These are phyloP conservation scores for Cynopterus sphinx DNA, from an alignment of 2,797 vertebrate genomes.

Conservation along the genomic window DNA sequence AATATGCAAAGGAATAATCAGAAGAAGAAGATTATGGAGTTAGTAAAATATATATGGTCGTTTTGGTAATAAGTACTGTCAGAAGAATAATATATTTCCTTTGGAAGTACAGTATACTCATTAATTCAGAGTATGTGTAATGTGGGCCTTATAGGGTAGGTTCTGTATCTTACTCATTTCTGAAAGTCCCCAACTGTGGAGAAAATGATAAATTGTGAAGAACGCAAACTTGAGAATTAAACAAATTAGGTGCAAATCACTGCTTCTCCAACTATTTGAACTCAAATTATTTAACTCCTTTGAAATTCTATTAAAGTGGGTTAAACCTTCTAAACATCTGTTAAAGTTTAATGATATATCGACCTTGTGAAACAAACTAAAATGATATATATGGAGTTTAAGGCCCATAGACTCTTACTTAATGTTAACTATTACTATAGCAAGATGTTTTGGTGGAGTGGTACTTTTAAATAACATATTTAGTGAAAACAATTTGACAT, in stretches of 20 bases:
- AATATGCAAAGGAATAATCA: not conserved
- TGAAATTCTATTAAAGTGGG: not conserved
- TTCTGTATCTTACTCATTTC: not conserved
- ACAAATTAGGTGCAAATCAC: not conserved
- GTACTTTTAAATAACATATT: not conserved
- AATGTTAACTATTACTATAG: not conserved
- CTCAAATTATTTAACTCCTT: not conserved
- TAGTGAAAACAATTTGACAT: not conserved
- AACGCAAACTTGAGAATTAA: not conserved
- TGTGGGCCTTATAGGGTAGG: too few relatives aligned
- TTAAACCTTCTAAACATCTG: not conserved
- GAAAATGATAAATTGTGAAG: not conserved
- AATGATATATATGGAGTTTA: not conserved
- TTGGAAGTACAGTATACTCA: not conserved
- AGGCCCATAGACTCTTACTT: not conserved
- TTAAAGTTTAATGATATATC: not conserved
- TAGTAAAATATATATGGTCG: not conserved
- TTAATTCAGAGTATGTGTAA: not conserved
- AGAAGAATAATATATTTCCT: not conserved
- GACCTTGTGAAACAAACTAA: not conserved
- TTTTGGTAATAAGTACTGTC: not conserved
- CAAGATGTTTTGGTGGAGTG: not conserved
- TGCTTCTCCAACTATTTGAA: conserved; percentile 26
- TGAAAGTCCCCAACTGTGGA: not conserved
- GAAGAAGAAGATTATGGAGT: not conserved